Evolutionary conservation across 1,140 invertebrate species (phyloP).

Genomic region (Hestina assimilis): DNA sequence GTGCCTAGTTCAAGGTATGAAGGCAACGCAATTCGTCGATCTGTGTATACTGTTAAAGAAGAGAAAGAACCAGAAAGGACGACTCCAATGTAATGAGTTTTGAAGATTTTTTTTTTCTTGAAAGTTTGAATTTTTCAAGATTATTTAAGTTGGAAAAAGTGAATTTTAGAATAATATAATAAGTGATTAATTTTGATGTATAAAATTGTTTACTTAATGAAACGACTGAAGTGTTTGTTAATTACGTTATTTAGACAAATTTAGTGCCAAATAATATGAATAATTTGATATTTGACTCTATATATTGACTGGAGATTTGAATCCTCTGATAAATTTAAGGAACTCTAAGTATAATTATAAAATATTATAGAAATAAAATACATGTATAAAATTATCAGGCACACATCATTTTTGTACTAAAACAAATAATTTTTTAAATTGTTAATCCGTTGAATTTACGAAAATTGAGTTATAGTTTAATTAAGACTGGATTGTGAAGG

Average conservation of each 20-base stretch:
- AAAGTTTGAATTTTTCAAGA: slow-evolving; percentile 6
- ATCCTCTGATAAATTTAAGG: slow-evolving; percentile 18
- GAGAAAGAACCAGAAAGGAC: slow-evolving; percentile 58
- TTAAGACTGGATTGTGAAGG: slow-evolving; percentile 4
- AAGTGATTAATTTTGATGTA: slow-evolving; percentile 15
- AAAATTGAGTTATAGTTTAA: slow-evolving; percentile 11
- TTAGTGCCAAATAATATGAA: slow-evolving; percentile 28
- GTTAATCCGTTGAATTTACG: slow-evolving; percentile 1
- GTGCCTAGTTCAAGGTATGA: slow-evolving; percentile 50
- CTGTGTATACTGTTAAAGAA: slow-evolving; percentile 59
- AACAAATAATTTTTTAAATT: slow-evolving; percentile 7
- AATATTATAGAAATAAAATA: slow-evolving; percentile 15
- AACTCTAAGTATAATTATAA: slow-evolving; percentile 11
- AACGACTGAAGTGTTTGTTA: slow-evolving; percentile 45
- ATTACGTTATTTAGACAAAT: slow-evolving; percentile 27
- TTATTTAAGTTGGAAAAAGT: slow-evolving; percentile 2
- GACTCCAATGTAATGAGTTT: slow-evolving; percentile 48
- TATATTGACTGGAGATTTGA: slow-evolving; percentile 7
- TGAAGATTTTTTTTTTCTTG: slow-evolving; percentile 2
- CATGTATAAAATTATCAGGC: slow-evolving; percentile 13
- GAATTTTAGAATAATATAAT: slow-evolving; percentile 12
- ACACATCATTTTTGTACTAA: slow-evolving; percentile 22
- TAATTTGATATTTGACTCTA: slow-evolving; percentile 17
- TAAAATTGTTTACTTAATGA: slow-evolving; percentile 26
- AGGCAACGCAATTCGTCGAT: slow-evolving; percentile 54